Conservation (phyloP, 2,113 vertebrate genomes). For the Chrysemys picta region DNA sequence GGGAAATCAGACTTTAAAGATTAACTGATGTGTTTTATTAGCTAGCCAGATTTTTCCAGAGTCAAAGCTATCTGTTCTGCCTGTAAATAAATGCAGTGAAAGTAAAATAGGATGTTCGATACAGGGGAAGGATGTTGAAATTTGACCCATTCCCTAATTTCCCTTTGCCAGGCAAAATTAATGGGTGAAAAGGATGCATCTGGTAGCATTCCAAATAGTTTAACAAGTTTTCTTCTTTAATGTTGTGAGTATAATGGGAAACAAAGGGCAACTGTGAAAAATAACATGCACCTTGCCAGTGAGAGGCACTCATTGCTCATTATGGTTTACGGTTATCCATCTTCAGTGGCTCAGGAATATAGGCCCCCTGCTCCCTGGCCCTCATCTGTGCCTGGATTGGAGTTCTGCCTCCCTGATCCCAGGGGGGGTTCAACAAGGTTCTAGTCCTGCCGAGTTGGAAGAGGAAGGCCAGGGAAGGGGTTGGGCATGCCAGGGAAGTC, state of each 20-base stretch:
- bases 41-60: background rate
- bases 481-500: background rate
- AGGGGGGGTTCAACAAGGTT: background rate
- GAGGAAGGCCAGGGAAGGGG: background rate
- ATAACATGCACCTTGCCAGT: background rate
- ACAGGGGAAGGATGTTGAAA: background rate
- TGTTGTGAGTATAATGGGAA: background rate
- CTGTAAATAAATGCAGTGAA: background rate
- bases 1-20: background rate
- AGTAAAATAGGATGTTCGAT: background rate
- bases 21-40: accelerated
- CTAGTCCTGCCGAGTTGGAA: background rate
- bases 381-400: background rate
- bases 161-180: background rate
- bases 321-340: background rate
- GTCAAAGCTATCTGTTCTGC: background rate
- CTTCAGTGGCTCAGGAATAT: background rate
- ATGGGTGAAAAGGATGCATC: background rate
- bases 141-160: background rate
- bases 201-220: background rate
- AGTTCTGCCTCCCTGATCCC: background rate
- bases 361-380: background rate
- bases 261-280: background rate
- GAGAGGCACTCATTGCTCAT: background rate
- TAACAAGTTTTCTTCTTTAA: background rate